Percentiles rank a stretch among this genome's conserved stretches.
Conservation (phyloP, 2,797 vertebrate genomes). For the Eutrigla gurnardus region DNA sequence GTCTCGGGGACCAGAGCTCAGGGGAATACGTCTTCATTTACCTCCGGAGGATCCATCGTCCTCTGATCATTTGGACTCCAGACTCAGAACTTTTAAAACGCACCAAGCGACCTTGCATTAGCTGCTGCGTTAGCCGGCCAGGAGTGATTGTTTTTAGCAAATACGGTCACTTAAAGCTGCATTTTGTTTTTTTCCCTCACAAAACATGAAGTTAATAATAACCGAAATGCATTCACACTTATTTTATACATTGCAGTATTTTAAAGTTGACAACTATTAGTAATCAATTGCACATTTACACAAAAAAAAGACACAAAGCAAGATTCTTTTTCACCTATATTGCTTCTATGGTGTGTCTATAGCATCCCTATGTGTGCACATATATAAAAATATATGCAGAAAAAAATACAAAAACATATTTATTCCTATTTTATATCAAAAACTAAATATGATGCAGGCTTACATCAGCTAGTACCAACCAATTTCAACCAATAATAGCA, state of each 20-base stretch:
- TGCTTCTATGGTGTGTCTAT: no score
- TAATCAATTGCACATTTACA: neutral
- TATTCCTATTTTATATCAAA: no score
- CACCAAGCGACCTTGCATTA: slow-evolving; percentile 13
- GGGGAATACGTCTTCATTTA: slow-evolving; percentile 33
- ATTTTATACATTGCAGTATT: neutral
- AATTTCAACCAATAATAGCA: no score
- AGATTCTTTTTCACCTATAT: neutral
- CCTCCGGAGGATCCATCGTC: neutral
- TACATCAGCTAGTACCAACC: no score
- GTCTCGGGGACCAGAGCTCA: slow-evolving; percentile 27
- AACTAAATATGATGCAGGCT: no score
- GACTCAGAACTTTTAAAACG: slow-evolving; percentile 19
- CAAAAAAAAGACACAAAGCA: neutral
- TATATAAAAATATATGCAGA: no score
- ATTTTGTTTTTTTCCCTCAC: neutral
- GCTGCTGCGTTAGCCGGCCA: neutral
- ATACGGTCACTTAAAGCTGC: slow-evolving; percentile 10
- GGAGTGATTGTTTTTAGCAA: slow-evolving; percentile 10
- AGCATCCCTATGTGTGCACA: no score
- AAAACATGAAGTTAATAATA: no score
- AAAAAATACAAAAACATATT: no score
- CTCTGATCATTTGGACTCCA: slow-evolving; percentile 4
- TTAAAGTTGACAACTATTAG: neutral
- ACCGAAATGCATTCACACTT: neutral